These are phyloP conservation scores for Oryzias melastigma DNA, from an alignment of 2,113 vertebrate genomes.

Conservation along the genomic window DNA sequence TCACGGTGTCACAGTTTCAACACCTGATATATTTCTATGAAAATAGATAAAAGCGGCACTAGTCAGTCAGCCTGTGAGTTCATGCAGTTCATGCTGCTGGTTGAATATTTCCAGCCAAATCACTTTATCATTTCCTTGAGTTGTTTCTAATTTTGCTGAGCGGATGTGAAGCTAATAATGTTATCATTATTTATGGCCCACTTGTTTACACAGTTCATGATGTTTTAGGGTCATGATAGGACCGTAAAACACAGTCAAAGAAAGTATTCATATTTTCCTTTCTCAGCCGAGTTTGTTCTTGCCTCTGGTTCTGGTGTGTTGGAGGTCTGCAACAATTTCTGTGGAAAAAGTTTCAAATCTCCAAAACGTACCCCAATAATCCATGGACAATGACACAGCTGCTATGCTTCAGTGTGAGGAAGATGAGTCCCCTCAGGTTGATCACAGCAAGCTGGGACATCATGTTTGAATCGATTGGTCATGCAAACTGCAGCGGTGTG, in stretches of 20 bases:
- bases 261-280: too few relatives aligned
- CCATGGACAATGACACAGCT: constrained; percentile 10
- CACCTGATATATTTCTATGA: too few relatives aligned
- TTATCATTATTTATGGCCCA: background rate
- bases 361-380: background rate
- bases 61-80: too few relatives aligned
- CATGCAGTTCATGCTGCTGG: background rate
- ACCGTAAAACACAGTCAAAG: too few relatives aligned
- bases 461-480: constrained; percentile 23
- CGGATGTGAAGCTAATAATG: background rate
- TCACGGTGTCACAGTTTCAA: too few relatives aligned
- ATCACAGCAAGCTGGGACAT: constrained; percentile 27
- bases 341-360: constrained; percentile 4
- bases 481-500: constrained; percentile 7
- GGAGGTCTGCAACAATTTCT: background rate
- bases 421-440: constrained; percentile 13
- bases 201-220: background rate
- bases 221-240: too few relatives aligned
- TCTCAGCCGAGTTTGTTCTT: too few relatives aligned
- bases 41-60: too few relatives aligned
- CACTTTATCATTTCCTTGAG: background rate
- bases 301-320: background rate
- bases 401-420: constrained; percentile 10
- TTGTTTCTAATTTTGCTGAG: background rate
- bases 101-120: background rate